Percentiles rank a stretch among this genome's conserved stretches.
These are phyloP conservation scores for Oscheius sp. DNA, from an alignment of 2,888 invertebrate species.

Conservation along the genomic window DNA sequence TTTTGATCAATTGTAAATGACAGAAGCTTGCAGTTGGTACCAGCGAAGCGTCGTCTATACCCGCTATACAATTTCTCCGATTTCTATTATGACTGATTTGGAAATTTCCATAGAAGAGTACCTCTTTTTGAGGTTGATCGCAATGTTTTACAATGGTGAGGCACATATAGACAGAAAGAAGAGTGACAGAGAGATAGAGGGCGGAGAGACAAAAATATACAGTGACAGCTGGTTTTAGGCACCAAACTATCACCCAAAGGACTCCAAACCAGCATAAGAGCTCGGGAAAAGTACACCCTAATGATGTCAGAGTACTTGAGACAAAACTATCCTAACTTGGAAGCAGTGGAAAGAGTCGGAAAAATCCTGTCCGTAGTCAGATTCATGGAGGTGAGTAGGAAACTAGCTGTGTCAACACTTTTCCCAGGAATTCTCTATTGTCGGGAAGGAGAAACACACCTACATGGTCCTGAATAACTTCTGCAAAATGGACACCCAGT, in stretches of 20 bases:
- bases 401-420: background rate
- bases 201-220: background rate
- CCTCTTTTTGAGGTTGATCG: conserved; percentile 1
- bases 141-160: conserved; percentile 14
- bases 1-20: background rate
- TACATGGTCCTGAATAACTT: conserved; percentile 14
- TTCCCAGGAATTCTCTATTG: conserved; percentile 12
- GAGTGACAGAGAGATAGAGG: background rate
- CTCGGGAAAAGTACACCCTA: conserved; percentile 7
- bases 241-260: background rate
- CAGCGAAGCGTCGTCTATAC: background rate
- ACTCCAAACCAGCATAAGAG: conserved; percentile 2
- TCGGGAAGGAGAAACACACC: conserved; percentile 20
- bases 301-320: background rate
- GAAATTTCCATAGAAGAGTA: background rate
- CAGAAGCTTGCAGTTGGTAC: conserved; percentile 8
- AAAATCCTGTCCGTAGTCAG: background rate
- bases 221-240: background rate
- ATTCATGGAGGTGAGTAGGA: background rate
- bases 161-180: no score
- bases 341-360: background rate
- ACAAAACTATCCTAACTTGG: background rate
- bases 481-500: conserved; percentile 1
- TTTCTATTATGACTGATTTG: background rate
- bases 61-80: background rate